Base-by-base conservation (phyloP, 1,140 invertebrate genomes). In the Apis dorsata region DNA sequence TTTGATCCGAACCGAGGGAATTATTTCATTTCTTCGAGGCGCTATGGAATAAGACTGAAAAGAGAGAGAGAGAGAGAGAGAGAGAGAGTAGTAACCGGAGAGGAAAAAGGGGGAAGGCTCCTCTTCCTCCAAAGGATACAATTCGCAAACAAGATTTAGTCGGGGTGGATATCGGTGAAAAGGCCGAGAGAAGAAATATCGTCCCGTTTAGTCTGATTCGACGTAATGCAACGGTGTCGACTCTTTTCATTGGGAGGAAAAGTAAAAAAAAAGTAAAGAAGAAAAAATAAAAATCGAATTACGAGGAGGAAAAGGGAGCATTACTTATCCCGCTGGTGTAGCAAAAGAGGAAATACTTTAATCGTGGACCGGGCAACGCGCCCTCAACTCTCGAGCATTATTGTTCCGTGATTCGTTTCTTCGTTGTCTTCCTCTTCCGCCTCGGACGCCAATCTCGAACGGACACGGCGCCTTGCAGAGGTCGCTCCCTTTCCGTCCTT, bases 401-500 rank as follows among this genome's bases (percentile, higher is more conserved):
- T 86, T 85, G 81, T 84, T 60, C 76, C 81, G 72, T 84, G 75
- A 86, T 87, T 86, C 81, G 85, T 75, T 82, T 34, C 34, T 44
- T 78, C 82, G 73, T 62, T 62, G 70, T 80, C 72, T 87, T 84
- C 65, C 79, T 76, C 72, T 83, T 83, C 65, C 75, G 75, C 55
- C 81, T 51, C 65, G 74, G 51, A 59, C 60, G 34, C 59, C 73
- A 86, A 86, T 86, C 85, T 81, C 69, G 70, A 86, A 55, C 74
- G 73, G 85, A 86, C 85, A 86, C 71, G 85, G 86, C 85, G 86
- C 85, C 81, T 86, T 81, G 60, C 66, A 76, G 86, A 86, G 85
- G 49, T 76, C 80, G 76, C 71, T 81, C 82, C 85, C 77, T 81
- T 62, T 66, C 80, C 59, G 74, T 85, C 85, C 72, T 69, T 72